Base-by-base conservation (phyloP, 2,888 invertebrate species). In the Pandemis heparana region DNA sequence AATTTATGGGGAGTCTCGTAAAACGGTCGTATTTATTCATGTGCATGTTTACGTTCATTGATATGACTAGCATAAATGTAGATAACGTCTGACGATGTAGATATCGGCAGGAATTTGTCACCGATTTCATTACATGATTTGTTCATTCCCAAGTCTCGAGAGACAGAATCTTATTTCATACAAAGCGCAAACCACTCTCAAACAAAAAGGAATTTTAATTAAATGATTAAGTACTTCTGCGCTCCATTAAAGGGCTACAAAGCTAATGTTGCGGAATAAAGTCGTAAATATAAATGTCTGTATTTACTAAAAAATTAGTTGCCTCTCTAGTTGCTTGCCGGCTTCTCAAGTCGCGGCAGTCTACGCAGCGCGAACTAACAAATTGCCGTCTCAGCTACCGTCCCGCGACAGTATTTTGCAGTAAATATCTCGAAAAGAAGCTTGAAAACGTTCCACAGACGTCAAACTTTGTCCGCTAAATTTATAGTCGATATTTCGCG, bases 21-120 rank as follows among this genome's bases (percentile, higher is more conserved):
- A 91, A 90, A 85, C 84, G 83, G 81, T 83, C 85, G 84, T 86
- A 89, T 85, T 89, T 89, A 89, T 89, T 89, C 88, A 89, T 87
- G 86, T 83, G 84, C 85, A 87, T 87, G 87, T 88, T 89, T 88
- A 89, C 83, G 85, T 82, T 88, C 87, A 89, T 90, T 89, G 88
- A 87, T 89, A 89, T 86, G 85, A 82, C 79, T 81, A 82, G 80
- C 85, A 88, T 82, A 81, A 80, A 78, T 74, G 74, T 72, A 79
- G 75, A 75, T 73, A 76, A 70, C 61, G 74, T 70, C 65, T 43
- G 69, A 70, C 70, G 60, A 60, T 73, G 73, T 63, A 63, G 68
- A 63, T 74, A 60, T 65, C 65, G 16, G 51, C 41, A 65, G 60
- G 60, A 74, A 74, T 69, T 73, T 64, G 74, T 64, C 64, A 61